Conservation (phyloP, 2,113 vertebrate species). For the Setophaga petechia region DNA sequence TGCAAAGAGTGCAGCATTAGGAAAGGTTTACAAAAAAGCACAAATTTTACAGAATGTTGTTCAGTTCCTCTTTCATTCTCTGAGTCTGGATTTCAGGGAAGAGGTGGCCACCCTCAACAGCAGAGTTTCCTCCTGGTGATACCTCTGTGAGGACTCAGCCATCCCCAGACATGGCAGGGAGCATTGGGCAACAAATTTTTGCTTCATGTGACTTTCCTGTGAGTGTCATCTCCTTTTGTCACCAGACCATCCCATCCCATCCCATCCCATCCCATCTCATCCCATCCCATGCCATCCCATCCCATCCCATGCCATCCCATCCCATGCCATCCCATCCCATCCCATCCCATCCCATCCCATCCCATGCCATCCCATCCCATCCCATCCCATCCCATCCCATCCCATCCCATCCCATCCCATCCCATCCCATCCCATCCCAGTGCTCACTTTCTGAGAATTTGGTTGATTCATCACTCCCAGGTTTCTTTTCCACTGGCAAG, state of each 20-base stretch:
- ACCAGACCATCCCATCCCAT: neutral
- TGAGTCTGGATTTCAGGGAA: neutral
- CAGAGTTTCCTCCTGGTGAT: neutral
- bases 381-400: neutral
- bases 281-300: no score
- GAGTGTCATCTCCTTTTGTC: neutral
- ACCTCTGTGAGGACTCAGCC: neutral
- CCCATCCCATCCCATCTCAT: neutral
- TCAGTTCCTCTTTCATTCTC: constrained; percentile 5
- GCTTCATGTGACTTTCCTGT: neutral
- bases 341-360: neutral
- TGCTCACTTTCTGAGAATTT: neutral
- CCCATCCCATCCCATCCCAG: neutral
- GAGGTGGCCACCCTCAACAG: neutral
- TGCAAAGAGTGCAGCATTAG: neutral
- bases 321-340: neutral
- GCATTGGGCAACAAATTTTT: accelerated
- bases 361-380: neutral
- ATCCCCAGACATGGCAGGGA: accelerated
- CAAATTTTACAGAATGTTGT: neutral
- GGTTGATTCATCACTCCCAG: neutral
- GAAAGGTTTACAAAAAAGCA: neutral
- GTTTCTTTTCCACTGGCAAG: neutral
- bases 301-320: neutral
- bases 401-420: neutral